Evolutionary conservation across 2,113 vertebrate species (phyloP).

Genomic region (Ondatra zibethicus): DNA sequence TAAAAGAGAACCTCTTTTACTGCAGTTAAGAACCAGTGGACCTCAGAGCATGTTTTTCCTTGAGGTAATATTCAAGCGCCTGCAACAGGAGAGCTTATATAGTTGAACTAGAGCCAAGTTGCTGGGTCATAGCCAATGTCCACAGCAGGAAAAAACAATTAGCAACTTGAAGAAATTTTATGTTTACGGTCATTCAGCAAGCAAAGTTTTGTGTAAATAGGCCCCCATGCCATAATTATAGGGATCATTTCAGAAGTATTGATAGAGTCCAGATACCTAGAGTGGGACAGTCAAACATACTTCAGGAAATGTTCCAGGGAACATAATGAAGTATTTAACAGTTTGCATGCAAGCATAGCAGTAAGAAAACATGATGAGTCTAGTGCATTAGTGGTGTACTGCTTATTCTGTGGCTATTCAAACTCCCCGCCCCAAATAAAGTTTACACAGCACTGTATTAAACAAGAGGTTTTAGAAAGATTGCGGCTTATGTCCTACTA

Average conservation of each 20-base stretch:
- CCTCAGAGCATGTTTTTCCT: conserved; percentile 36
- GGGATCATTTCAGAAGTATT: conserved; percentile 68
- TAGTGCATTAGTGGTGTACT: not conserved
- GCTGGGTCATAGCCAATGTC: conserved; percentile 44
- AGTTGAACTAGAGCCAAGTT: conserved; percentile 42
- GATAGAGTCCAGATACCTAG: conserved; percentile 42
- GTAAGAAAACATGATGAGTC: conserved; percentile 8
- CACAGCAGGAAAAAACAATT: conserved; percentile 65
- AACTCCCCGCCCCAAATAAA: not conserved
- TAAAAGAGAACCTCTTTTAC: conserved; percentile 28
- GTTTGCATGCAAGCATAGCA: conserved; percentile 38
- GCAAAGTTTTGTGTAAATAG: conserved; percentile 64
- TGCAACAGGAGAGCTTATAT: not conserved
- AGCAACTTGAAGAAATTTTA: conserved; percentile 66
- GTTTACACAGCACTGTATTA: not conserved
- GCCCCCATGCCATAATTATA: conserved; percentile 62
- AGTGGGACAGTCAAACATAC: conserved; percentile 60
- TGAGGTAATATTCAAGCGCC: conserved; percentile 5
- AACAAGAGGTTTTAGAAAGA: conserved; percentile 41
- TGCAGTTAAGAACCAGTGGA: not conserved
- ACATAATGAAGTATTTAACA: conserved; percentile 54
- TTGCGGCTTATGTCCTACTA: conserved; percentile 5
- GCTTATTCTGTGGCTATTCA: not conserved
- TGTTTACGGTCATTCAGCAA: conserved; percentile 49
- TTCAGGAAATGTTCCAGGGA: conserved; percentile 56